Base-by-base conservation (phyloP, 2,888 invertebrate species). In the Drepanosiphum platanoidis region DNA sequence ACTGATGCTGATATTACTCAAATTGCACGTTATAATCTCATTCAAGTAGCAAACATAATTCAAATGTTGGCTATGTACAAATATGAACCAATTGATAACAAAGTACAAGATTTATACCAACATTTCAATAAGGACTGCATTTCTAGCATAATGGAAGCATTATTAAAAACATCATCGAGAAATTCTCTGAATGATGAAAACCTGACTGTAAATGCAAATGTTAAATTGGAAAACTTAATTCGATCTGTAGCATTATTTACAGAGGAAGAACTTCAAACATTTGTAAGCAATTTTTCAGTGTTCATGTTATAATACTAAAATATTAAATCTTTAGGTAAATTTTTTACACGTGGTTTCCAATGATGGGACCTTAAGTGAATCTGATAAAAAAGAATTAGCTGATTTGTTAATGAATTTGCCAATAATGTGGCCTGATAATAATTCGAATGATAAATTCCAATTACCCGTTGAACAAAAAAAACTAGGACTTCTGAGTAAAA, bases 1-100 rank as follows among this genome's bases (percentile, higher is more conserved):
- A 95, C 95, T 5, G 98, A 98, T 89, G 94, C 96, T 1, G 96
- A 97, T 11, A 95, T 99, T 84, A 96, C 96, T 68, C 94, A 96
- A 88, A 93, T 96, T 86, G 96, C 97, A 8, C 91, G 97, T 61
- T 97, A 96, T 90, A 99, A 95, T 90, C 91, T 96, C 81, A 94
- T 95, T 88, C 95, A 96, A 91, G 93, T 98, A 86, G 98, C 97
- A 0, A 96, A 97, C 91, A 95, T 98, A 88, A 90, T 99, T 75
- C 98, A 98, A 91, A 95, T 95, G 90, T 91, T 98, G 86, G 97
- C 97, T 4, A 91, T 98, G 75, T 93, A 94, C 86, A 94, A 95
- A 89, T 95, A 94, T 90, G 96, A 96, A 89, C 94, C 94, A 88
- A 93, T 95, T 64, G 95, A 95, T 88, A 90, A 92, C 0, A 93